These are phyloP conservation scores for Apis mellifera DNA, from an alignment of 1,140 invertebrate genomes.

Conservation along the genomic window Amel_HAv3.1 CM009934.2:11129501-11130000, in stretches of 20 bases:
- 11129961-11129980: not conserved
- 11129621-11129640: not conserved
- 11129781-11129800: constrained; percentile 44
- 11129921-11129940: not conserved
- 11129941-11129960: not conserved
- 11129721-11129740: not conserved
- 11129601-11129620: no score
- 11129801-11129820: not conserved
- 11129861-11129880: constrained; percentile 33
- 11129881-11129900: constrained; percentile 11
- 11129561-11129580: not conserved
- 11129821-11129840: constrained; percentile 14
- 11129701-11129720: constrained; percentile 27
- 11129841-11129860: constrained; percentile 7
- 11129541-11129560: not conserved
- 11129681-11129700: constrained; percentile 9
- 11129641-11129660: not conserved
- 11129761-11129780: constrained; percentile 19
- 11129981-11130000: not conserved
- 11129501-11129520: not conserved
- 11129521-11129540: constrained; percentile 4
- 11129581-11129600: not conserved
- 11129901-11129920: constrained; percentile 28
- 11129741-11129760: constrained; percentile 22
- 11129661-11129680: constrained; percentile 4